Conservation (phyloP, 1,140 invertebrate species). For the Aporrectodea caliginosa region DNA sequence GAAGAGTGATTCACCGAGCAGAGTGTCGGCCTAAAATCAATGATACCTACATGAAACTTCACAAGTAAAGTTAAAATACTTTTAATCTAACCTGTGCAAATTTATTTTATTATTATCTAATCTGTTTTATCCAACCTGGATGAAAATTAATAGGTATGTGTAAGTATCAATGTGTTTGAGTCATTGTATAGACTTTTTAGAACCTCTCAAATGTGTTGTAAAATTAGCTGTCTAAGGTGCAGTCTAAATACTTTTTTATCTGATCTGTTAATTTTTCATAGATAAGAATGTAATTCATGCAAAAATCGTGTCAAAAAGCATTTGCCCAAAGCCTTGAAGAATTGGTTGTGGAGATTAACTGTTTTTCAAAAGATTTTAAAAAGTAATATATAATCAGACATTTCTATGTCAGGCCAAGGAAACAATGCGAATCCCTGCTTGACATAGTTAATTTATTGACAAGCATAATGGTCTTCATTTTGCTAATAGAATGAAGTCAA, state of each 20-base stretch:
- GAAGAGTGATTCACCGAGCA: constrained; percentile 2
- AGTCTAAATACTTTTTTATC: no score
- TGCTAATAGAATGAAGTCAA: background rate
- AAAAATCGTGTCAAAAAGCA: no score
- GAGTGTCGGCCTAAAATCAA: constrained; percentile 16
- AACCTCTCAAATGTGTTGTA: no score
- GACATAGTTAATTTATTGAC: background rate
- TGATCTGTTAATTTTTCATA: no score
- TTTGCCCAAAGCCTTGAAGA: no score
- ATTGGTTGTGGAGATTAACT: no score
- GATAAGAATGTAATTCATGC: no score
- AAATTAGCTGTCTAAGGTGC: no score
- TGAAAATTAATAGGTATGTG: background rate
- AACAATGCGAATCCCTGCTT: background rate
- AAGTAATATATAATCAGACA: no score
- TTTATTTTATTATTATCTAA: background rate
- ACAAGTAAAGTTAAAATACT: background rate
- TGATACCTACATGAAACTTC: constrained; percentile 2
- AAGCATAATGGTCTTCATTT: background rate
- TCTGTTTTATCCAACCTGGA: background rate
- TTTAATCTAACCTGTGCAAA: background rate
- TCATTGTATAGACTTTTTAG: no score
- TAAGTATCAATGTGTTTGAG: background rate
- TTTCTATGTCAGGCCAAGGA: background rate
- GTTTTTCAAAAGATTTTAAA: no score